Evolutionary conservation across 2,888 invertebrate species (phyloP), one percentile per base, ranked within the genome.

Genomic region (Pyrocoelia pectoralis): DNA sequence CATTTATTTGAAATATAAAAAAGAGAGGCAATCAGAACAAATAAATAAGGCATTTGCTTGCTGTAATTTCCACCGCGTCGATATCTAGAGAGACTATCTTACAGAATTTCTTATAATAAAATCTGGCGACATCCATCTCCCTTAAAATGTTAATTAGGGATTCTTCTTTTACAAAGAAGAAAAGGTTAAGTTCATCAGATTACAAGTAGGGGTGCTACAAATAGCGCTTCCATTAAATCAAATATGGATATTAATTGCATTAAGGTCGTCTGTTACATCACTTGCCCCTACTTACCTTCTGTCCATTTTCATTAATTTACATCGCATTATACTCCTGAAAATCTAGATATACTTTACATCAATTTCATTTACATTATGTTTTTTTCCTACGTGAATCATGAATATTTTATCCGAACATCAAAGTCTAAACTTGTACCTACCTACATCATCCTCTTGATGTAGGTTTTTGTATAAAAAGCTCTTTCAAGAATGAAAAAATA

Each of bases 161-260:
- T 58, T 51, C 38, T 13, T 52, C 52, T 29, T 24, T 18, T 51
- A 52, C n/a, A 14, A 18, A 10, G 15, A 24, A 43, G 51, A 43
- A 58, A 52, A 58, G 43, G 51, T 17, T 43, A 52, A 38, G 52
- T 24, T 18, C 18, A 46, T 57, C 57, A 15, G 41, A 41, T 24
- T 24, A 24, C 24, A 24, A 51, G 41, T 19, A 52, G 50, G 58
- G 52, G 13, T 58, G 54, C 48, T 41, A 53, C 48, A 54, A 59
- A 59, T 59, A 46, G 53, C 53, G 19, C 49, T 59, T 54, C 54
- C 53, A 62, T 62, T 62, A 57, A 57, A 62, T 53, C 57, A 62
- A 54, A 62, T 46, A 33, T 40, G 56, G 62, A 62, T 62, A 62
- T 53, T 62, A 57, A 57, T 57, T 57, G 17, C 52, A 57, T 62